phyloP scores from a whole-genome alignment of 2,888 invertebrate genomes.

The Megaustenia siamemsis region DNA sequence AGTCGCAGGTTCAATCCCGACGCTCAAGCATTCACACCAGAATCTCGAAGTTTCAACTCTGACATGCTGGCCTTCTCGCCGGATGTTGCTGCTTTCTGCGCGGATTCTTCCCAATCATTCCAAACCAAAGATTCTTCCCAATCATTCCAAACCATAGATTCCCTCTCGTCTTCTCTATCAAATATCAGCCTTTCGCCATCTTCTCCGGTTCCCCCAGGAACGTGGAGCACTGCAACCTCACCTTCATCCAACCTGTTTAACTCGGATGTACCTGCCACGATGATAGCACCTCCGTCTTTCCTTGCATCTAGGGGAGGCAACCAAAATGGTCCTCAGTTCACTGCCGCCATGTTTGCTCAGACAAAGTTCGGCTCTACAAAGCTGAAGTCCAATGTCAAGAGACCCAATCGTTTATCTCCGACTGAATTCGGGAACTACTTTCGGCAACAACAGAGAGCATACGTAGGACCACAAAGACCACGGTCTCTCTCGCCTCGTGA shows the following conservation, averaged over 20 bases:
- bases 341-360: constrained; percentile 98
- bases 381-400: constrained; percentile 90
- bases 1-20: constrained; percentile 95
- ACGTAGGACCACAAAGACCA: constrained; percentile 65
- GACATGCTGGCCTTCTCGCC: constrained; percentile 26
- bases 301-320: constrained; percentile 13
- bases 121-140: constrained; percentile 81
- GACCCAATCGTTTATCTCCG: constrained; percentile 94
- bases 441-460: constrained; percentile 78
- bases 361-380: constrained; percentile 99
- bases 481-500: constrained; percentile 76
- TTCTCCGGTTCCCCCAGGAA: constrained; percentile 63
- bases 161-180: constrained; percentile 84
- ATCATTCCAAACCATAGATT: no score
- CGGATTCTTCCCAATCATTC: constrained; percentile 88
- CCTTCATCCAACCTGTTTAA: constrained; percentile 61
- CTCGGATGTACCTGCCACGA: constrained; percentile 53
- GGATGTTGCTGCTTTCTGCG: constrained; percentile 38
- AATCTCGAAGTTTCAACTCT: constrained; percentile 78
- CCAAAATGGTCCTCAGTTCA: constrained; percentile 82
- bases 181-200: constrained; percentile 83
- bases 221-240: constrained; percentile 65
- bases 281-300: constrained; percentile 33
- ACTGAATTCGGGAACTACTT: constrained; percentile 85
- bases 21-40: constrained; percentile 97